Conservation (phyloP, 2,113 vertebrate genomes). For the Oryzias celebensis region DNA sequence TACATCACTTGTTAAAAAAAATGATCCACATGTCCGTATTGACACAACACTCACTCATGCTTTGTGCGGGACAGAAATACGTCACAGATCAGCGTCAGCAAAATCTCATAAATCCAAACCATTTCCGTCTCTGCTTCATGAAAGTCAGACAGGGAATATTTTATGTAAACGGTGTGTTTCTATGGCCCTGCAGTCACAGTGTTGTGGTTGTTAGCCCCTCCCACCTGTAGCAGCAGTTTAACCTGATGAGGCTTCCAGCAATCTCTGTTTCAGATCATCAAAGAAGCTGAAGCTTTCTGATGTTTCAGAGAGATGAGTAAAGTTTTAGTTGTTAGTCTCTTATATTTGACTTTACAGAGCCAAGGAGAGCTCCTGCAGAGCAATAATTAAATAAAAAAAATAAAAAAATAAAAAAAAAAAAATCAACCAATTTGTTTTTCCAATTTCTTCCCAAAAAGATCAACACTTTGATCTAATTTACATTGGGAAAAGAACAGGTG, state of each 20-base stretch:
- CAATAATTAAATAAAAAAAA: not conserved
- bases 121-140: conserved; percentile 19
- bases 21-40: conserved; percentile 44
- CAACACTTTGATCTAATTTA: not conserved
- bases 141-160: conserved; percentile 14
- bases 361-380: conserved; percentile 1
- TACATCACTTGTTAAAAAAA: conserved; percentile 31
- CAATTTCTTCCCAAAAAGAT: not conserved
- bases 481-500: too few species aligned
- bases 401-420: not conserved
- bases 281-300: conserved; percentile 6
- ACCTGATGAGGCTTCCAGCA: conserved; percentile 46
- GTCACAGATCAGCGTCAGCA: conserved; percentile 4
- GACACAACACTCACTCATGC: conserved; percentile 38
- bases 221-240: conserved; percentile 41
- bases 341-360: conserved; percentile 1
- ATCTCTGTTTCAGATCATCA: not conserved
- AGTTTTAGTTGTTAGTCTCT: not conserved
- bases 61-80: conserved; percentile 29
- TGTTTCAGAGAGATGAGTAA: conserved; percentile 35
- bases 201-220: conserved; percentile 56
- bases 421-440: not conserved
- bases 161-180: not conserved
- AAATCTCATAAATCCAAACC: conserved; percentile 1
- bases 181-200: conserved; percentile 58